A percentile compares a stretch with the other conserved stretches of the same genome.
These are phyloP conservation scores for Magallana gigas DNA, from an alignment of 1,140 invertebrate genomes.

Conservation along the genomic window DNA sequence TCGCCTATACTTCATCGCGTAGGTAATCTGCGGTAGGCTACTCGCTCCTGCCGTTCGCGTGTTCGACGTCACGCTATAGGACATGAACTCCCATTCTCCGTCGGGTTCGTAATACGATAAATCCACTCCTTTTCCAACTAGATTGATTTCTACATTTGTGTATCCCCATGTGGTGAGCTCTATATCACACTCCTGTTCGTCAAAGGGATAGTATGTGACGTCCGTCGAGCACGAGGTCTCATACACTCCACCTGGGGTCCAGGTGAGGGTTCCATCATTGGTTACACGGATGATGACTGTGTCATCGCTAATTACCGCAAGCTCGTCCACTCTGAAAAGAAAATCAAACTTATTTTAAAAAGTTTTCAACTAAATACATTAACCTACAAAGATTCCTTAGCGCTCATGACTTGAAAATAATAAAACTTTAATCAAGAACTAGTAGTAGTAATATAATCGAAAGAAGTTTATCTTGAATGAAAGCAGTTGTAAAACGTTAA, in stretches of 20 bases:
- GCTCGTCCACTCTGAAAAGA: slow-evolving; percentile 31
- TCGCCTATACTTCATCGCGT: slow-evolving; percentile 24
- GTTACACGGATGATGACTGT: slow-evolving; percentile 32
- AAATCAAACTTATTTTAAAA: too few relatives aligned
- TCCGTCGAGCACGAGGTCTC: slow-evolving; percentile 94
- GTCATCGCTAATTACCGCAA: slow-evolving; percentile 39
- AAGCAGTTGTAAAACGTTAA: too few relatives aligned
- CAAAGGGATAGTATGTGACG: slow-evolving; percentile 86
- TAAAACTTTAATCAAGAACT: too few relatives aligned
- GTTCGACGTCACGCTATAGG: neutral
- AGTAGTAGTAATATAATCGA: too few relatives aligned
- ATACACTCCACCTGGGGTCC: slow-evolving; percentile 56
- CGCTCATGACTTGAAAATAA: too few relatives aligned
- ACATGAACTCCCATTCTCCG: slow-evolving; percentile 42
- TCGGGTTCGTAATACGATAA: slow-evolving; percentile 29
- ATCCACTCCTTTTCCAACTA: neutral
- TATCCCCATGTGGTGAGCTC: slow-evolving; percentile 63
- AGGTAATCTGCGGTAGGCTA: neutral
- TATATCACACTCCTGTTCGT: slow-evolving; percentile 84
- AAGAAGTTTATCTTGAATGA: too few relatives aligned
- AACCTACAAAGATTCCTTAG: too few relatives aligned
- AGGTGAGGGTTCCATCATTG: slow-evolving; percentile 49
- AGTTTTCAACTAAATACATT: too few relatives aligned
- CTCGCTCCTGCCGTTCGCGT: neutral
- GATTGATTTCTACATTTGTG: slow-evolving; percentile 49